Base-by-base conservation (phyloP, 2,113 vertebrate species). In the Pogonocichla stellata region DNA sequence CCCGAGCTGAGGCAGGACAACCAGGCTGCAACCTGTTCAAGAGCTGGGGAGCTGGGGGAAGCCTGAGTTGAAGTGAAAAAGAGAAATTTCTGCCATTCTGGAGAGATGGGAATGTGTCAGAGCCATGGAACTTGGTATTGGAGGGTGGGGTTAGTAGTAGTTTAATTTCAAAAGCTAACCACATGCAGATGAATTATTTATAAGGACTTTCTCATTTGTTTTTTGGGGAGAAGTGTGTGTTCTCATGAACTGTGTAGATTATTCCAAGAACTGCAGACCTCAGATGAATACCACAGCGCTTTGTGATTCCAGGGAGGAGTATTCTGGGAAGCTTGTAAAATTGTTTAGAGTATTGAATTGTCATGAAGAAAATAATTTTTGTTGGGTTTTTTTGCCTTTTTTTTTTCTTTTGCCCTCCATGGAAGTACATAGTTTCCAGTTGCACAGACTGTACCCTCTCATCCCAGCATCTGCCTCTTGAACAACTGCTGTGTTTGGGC, bases 201-300 rank as follows among this genome's bases (percentile, higher is more conserved):
- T 69, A 90, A 94, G 72, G 31, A 57, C 69, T 83, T 92, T 64
- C 40, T 88, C 8, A 31, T 83, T 94, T 90, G 43, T 64, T 88
- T 70, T 85, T 29, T 1, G 42, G 67, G 85, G 50, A 77, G 71
- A 83, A 86, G 42, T 67, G 10, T 74, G 38, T 58, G 38, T 93
- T 94, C 80, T 86, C 40, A 16, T 75, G 56, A 86, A 33, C 72
- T 45, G 24, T 53, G 45, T 28, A 15, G 69, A 81, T 88, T 72
- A 75, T 96, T 96, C 95, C 92, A 94, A 79, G 93, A 96, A 91
- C 31, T 95, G 48, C 60, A 93, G 28, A 72, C 72, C 83, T 94
- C 94, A 92, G 60, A 74, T 64, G 65, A 92, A 79, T 54, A n/a
- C 65, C 61, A 88, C 48, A 57, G 61, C 0, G 0, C 57, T 82